Percentiles rank a stretch among this genome's conserved stretches.
Evolutionary conservation across 2,797 vertebrate genomes (phyloP).

Genomic region (Poeciliopsis infans): DNA sequence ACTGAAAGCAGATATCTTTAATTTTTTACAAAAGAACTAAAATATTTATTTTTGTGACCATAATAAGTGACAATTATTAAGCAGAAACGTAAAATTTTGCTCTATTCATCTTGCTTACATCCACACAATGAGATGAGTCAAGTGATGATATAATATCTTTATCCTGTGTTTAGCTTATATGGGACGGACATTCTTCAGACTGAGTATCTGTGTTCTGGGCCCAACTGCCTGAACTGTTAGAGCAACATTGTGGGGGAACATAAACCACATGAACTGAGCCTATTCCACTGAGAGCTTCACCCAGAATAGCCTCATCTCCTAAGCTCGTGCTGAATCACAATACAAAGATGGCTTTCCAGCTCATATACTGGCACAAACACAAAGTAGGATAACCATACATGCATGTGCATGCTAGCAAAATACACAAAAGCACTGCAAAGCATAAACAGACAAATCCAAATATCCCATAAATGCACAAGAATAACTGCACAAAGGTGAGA

Average conservation of each 20-base stretch:
- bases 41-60: background rate
- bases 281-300: slow-evolving; percentile 7
- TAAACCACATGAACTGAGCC: slow-evolving; percentile 27
- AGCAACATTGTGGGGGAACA: slow-evolving; percentile 15
- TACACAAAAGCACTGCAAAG: slow-evolving; percentile 1
- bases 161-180: slow-evolving; percentile 30
- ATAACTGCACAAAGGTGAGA: slow-evolving; percentile 15
- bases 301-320: slow-evolving; percentile 7
- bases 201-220: slow-evolving; percentile 20
- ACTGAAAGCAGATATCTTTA: background rate
- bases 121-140: background rate
- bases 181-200: slow-evolving; percentile 13
- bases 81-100: background rate
- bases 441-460: slow-evolving; percentile 10
- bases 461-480: background rate
- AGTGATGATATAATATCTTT: slow-evolving; percentile 30
- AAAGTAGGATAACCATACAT: slow-evolving; percentile 4
- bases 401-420: slow-evolving; percentile 4
- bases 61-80: background rate
- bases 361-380: background rate
- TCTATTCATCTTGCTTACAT: slow-evolving; percentile 23
- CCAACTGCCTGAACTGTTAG: slow-evolving; percentile 1
- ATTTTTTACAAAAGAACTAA: background rate
- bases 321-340: background rate
- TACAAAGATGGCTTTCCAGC: background rate